These are phyloP conservation scores for Mesorhabditis belari DNA, from an alignment of 2,888 invertebrate genomes.

Conservation along the genomic window DNA sequence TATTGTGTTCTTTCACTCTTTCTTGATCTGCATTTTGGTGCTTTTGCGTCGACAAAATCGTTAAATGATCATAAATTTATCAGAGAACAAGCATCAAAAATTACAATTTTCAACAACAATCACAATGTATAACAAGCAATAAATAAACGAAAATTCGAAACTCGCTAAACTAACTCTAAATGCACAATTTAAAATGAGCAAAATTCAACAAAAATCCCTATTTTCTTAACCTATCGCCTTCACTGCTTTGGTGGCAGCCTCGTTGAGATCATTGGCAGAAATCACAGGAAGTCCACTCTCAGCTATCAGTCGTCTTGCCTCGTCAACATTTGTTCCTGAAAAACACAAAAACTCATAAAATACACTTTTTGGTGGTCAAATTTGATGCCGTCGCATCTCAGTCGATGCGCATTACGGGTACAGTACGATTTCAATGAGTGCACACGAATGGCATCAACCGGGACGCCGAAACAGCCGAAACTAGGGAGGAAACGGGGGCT, in stretches of 20 bases:
- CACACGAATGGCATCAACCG: not conserved
- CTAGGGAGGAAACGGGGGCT: not conserved
- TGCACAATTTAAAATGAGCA: not conserved
- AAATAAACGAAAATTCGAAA: no score
- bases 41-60: no score
- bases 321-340: slow-evolving; percentile 73
- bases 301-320: slow-evolving; percentile 74
- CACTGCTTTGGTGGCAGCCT: slow-evolving; percentile 84
- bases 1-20: no score
- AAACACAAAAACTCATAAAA: no score
- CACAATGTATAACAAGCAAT: no score
- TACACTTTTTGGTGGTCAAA: not conserved
- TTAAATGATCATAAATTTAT: no score
- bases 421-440: not conserved
- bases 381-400: not conserved
- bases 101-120: no score
- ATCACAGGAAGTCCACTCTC: slow-evolving; percentile 77
- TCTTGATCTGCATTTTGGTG: no score
- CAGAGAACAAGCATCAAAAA: no score
- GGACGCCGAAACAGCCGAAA: not conserved
- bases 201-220: not conserved
- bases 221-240: not conserved
- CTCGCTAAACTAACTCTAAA: no score
- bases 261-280: slow-evolving; percentile 78
- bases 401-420: not conserved